Evolutionary conservation across 2,888 invertebrate genomes (phyloP).

Genomic region (Linyphia triangularis): DNA sequence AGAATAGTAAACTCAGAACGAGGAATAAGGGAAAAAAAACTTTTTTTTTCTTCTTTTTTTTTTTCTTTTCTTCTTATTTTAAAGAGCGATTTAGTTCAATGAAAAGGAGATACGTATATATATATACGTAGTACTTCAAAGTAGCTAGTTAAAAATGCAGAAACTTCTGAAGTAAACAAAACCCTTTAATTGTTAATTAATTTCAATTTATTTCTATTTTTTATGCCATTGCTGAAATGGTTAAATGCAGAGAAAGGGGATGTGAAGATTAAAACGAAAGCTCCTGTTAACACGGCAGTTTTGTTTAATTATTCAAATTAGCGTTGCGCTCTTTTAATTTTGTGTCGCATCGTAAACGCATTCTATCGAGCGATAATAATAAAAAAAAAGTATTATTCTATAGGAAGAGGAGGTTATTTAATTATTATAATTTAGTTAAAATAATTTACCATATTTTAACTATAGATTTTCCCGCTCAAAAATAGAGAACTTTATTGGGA

Average conservation of each 20-base stretch:
- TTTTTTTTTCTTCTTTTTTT: neutral
- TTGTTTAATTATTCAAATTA: conserved; percentile 25
- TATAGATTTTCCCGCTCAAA: too few species aligned
- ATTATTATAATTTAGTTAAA: too few species aligned
- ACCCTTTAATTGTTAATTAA: conserved; percentile 37
- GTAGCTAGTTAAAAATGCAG: neutral
- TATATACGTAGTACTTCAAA: neutral
- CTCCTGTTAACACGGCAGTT: neutral
- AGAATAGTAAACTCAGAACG: neutral
- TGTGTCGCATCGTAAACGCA: neutral
- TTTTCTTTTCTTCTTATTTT: neutral
- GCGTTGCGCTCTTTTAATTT: neutral
- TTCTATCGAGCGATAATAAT: neutral
- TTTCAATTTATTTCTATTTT: conserved; percentile 12
- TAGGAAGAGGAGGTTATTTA: too few species aligned
- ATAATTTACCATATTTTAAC: too few species aligned
- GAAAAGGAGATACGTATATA: neutral
- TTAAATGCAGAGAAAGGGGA: neutral
- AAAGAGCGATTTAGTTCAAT: neutral
- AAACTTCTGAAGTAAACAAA: conserved; percentile 18
- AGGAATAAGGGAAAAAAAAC: neutral
- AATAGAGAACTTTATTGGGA: too few species aligned
- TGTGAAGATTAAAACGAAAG: neutral
- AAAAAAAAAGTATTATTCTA: too few species aligned
- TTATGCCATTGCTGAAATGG: neutral